Evolutionary conservation across 2,113 vertebrate genomes (phyloP).

Genomic region (Lepus timidus): DNA sequence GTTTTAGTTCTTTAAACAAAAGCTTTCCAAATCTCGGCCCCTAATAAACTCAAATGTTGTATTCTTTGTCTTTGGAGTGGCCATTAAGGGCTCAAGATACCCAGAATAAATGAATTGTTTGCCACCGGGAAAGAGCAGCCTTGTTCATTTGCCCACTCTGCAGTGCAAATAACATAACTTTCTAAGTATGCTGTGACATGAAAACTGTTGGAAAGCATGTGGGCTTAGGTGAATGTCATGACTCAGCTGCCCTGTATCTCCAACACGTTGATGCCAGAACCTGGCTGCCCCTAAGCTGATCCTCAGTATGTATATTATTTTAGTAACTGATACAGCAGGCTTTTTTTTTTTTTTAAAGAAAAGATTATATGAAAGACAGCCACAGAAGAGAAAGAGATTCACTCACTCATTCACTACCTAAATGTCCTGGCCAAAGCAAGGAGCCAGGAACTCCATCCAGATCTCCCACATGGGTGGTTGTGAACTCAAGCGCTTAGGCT

Average conservation of each 20-base stretch:
- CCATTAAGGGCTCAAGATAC: neutral
- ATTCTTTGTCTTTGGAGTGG: neutral
- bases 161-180: neutral
- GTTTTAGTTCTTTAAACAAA: conserved; percentile 9
- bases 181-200: neutral
- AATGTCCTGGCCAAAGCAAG: too few relatives aligned
- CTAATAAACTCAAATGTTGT: neutral
- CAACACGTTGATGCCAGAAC: neutral
- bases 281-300: neutral
- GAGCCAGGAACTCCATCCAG: too few relatives aligned
- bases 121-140: neutral
- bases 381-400: too few relatives aligned
- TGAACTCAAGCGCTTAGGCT: too few relatives aligned
- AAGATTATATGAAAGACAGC: too few relatives aligned
- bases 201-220: neutral
- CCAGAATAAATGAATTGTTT: neutral
- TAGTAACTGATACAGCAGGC: neutral
- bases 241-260: neutral
- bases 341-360: too few relatives aligned
- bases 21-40: neutral
- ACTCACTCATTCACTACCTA: too few relatives aligned
- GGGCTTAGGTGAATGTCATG: neutral
- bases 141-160: neutral
- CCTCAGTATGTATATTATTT: neutral
- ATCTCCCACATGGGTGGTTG: too few relatives aligned